Evolutionary conservation across 2,888 invertebrate species (phyloP).

Genomic region (Artemia sinica): DNA sequence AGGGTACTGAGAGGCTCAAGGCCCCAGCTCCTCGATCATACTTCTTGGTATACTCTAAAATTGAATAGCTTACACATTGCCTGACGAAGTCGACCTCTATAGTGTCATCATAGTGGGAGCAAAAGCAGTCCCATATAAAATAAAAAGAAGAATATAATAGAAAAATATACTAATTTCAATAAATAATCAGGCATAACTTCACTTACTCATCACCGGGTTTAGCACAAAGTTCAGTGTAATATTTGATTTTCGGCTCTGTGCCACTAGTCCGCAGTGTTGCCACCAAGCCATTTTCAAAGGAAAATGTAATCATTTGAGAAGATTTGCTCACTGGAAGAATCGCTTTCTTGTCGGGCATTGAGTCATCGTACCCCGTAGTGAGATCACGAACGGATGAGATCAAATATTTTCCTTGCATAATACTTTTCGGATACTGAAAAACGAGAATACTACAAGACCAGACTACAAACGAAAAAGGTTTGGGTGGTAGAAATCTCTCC

Average conservation of each 20-base stretch:
- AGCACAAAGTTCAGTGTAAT: constrained; percentile 78
- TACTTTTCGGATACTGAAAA: constrained; percentile 51
- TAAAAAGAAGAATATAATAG: neutral
- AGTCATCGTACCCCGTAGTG: constrained; percentile 65
- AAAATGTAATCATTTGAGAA: constrained; percentile 85
- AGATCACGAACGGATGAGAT: constrained; percentile 64
- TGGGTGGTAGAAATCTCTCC: neutral
- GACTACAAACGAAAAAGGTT: neutral
- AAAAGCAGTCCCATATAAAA: neutral
- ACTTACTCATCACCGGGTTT: constrained; percentile 44
- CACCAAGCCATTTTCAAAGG: constrained; percentile 64
- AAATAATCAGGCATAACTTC: constrained; percentile 17
- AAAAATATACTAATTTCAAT: constrained; percentile 20
- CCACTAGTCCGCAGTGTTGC: constrained; percentile 87
- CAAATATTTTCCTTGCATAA: constrained; percentile 43
- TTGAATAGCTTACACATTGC: neutral
- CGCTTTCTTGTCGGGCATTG: constrained; percentile 48
- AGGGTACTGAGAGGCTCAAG: no score
- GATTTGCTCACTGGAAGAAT: constrained; percentile 46
- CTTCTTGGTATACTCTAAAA: no score
- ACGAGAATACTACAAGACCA: constrained; percentile 19
- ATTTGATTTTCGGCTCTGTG: constrained; percentile 97
- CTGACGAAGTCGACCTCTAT: neutral
- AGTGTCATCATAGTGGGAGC: neutral
- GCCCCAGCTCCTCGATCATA: no score